phyloP scores from a whole-genome alignment of 1,140 invertebrate genomes.

The Lepidostoma basale region DNA sequence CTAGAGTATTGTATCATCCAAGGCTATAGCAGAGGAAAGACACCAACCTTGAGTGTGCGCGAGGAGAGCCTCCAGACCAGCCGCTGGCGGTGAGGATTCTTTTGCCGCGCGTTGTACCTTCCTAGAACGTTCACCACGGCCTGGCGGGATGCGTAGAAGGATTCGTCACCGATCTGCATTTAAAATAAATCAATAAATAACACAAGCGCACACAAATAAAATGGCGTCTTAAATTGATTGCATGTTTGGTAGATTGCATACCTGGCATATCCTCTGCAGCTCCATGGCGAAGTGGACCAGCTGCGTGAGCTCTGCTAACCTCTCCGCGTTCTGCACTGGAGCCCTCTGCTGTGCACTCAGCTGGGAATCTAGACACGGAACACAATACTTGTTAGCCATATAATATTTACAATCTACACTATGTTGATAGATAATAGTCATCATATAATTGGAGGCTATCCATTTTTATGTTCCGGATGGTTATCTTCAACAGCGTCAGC shows the following conservation, averaged over 20 bases:
- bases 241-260: constrained; percentile 53
- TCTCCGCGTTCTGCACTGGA: constrained; percentile 29
- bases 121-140: constrained; percentile 67
- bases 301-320: constrained; percentile 50
- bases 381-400: too few species aligned
- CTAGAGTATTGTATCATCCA: too few species aligned
- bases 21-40: too few species aligned
- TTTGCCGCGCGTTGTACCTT: constrained; percentile 73
- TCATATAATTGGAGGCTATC: too few species aligned
- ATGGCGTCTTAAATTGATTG: too few species aligned
- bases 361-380: constrained; percentile 54
- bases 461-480: too few species aligned
- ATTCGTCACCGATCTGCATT: constrained; percentile 68
- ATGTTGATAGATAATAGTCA: too few species aligned
- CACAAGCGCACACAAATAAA: too few species aligned
- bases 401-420: too few species aligned
- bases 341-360: constrained; percentile 48
- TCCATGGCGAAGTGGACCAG: constrained; percentile 65
- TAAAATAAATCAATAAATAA: background rate
- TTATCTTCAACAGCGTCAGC: too few species aligned
- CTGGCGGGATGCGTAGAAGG: constrained; percentile 65
- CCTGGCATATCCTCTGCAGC: constrained; percentile 66
- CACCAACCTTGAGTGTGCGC: constrained; percentile 64
- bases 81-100: constrained; percentile 73
- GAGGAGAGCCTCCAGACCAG: constrained; percentile 74